Percentiles rank a stretch among this genome's conserved stretches.
Evolutionary conservation across 2,797 vertebrate genomes (phyloP).

Genomic region (Enteromius treurensis): DNA sequence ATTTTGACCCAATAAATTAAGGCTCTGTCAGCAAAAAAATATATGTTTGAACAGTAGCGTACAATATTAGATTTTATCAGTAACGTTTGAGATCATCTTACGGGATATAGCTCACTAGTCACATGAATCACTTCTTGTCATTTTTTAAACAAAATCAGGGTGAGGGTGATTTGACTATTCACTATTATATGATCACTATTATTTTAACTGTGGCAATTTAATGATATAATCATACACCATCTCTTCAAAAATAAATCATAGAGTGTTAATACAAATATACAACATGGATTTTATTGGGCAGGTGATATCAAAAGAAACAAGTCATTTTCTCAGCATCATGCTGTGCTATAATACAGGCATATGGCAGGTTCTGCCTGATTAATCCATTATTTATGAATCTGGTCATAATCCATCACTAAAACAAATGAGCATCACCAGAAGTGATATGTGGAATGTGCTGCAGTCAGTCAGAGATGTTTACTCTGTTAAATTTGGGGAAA

Average conservation of each 20-base stretch:
- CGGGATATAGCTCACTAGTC: not conserved
- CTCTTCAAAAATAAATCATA: not conserved
- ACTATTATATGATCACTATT: not conserved
- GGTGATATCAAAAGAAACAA: not conserved
- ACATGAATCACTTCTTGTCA: not conserved
- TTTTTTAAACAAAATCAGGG: not conserved
- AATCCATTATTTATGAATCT: constrained; percentile 13
- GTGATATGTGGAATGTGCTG: constrained; percentile 48
- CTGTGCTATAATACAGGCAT: not conserved
- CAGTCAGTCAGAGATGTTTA: constrained; percentile 12
- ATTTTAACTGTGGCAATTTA: not conserved
- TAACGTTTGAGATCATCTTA: not conserved
- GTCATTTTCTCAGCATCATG: not conserved
- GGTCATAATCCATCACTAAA: constrained; percentile 30
- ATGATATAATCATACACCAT: not conserved
- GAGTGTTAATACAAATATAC: not conserved
- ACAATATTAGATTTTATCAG: not conserved
- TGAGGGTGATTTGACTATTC: not conserved
- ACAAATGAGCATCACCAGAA: constrained; percentile 27
- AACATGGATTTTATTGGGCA: not conserved
- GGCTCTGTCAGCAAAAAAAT: not conserved
- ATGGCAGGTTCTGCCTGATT: not conserved
- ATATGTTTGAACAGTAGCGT: not conserved
- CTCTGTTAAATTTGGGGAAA: constrained; percentile 26
- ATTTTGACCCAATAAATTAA: not conserved